Base-by-base conservation (phyloP, 2,113 vertebrate species). In the Rattus norvegicus region DNA sequence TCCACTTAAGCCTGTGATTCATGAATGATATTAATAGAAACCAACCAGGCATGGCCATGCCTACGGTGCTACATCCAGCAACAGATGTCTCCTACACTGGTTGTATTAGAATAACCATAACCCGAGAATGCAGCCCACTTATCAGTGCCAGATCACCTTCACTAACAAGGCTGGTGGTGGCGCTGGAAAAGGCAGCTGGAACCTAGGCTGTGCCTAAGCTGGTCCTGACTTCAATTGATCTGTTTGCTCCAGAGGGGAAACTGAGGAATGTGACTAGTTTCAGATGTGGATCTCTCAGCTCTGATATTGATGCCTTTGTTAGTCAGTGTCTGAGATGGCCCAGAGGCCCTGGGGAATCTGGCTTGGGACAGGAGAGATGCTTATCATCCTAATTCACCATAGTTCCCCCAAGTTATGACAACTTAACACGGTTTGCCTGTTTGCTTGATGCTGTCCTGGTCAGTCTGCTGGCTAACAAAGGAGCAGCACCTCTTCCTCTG, bases 1-100 rank as follows among this genome's bases (percentile, higher is more conserved):
- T 28, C 63, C 72, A 92, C 88, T 65, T 61, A 17, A 89, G 54
- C 47, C 52, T 28, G 0, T 72, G 84, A 90, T 76, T 96, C 80
- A 87, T 76, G 77, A 93, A 56, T 19, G 65, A 65, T 91, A 93
- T 95, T 88, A 95, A 80, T 81, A 91, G 72, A 28, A 86, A 19
- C n/a, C 93, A 81, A 63, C 63, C 87, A 69, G 63, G 87, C 97
- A 2, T 43, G 94, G 72, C 49, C 9, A 0, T 76, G 77, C 49
- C 72, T 65, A 49, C 8, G 0, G 94, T 0, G 19, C 77, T 26
- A 14, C 61, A 81, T 30, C 87, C 76, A 67, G 36, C 76, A 49
- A 8, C 92, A 95, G 92, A 87, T 63, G 81, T 33, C 90, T 75
- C 77, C 83, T 30, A 1, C 2, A 9, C 65, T 36, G 75, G 85